Evolutionary conservation across 35 echinoderm and acorn worm genomes (phyloP).

Genomic region (Holothuria glaberrima): DNA sequence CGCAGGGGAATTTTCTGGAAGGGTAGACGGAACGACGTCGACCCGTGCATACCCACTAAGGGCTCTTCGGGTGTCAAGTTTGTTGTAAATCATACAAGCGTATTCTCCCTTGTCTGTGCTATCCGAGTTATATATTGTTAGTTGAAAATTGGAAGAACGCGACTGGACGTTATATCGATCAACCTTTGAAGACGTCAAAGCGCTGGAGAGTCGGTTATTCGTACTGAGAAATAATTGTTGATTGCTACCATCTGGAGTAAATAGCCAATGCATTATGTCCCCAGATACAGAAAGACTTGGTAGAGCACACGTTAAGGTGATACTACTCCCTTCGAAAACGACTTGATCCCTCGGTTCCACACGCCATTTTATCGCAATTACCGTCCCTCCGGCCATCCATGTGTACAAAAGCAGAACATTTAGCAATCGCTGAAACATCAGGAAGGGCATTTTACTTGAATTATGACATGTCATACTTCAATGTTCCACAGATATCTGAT

Average conservation of each 20-base stretch:
- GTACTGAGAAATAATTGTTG: slow-evolving; percentile 48
- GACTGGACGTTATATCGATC: slow-evolving; percentile 21
- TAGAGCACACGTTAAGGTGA: slow-evolving; percentile 39
- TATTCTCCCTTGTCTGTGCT: slow-evolving; percentile 7
- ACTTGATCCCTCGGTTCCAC: slow-evolving; percentile 22
- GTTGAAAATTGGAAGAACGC: not conserved
- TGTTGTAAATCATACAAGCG: slow-evolving; percentile 56
- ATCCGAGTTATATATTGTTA: slow-evolving; percentile 26
- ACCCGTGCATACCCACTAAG: not conserved
- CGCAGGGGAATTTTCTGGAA: slow-evolving; percentile 11
- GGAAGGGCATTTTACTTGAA: not conserved
- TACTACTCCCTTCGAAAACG: slow-evolving; percentile 21
- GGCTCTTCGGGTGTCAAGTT: not conserved
- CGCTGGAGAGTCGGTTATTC: not conserved
- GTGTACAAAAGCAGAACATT: not conserved
- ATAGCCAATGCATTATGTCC: slow-evolving; percentile 38
- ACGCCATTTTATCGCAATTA: slow-evolving; percentile 31
- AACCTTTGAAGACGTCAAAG: not conserved
- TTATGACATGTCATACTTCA: not conserved
- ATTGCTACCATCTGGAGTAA: not conserved
- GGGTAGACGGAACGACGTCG: not conserved
- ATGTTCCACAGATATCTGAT: not conserved
- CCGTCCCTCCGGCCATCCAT: not conserved
- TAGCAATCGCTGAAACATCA: not conserved
- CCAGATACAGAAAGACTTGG: slow-evolving; percentile 20